Evolutionary conservation across 53 echinoderm and acorn worm species (phyloP), one percentile per base, ranked within the genome.

Genomic region (Hippasteria phrygiana): DNA sequence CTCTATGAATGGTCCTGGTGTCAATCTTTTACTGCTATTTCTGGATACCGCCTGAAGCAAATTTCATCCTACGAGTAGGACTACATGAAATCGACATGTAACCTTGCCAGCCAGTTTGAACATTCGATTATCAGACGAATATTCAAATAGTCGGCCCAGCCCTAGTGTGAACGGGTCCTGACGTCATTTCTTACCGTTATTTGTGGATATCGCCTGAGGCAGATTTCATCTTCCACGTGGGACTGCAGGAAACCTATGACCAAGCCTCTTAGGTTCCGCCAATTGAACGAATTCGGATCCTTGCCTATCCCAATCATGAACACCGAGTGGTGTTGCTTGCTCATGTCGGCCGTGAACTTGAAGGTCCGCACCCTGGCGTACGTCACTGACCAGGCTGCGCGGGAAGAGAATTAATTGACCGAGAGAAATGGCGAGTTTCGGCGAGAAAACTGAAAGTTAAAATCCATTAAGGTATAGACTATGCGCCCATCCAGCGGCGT

Each of bases 331-430:
- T 64, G 65, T 33, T 62, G 43, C 66, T 88, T 77, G 18, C 88
- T 45, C 18, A 88, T 38, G 16, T 42, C 62, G 7, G 31, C 47
- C 1, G 88, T 88, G 51, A 88, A 88, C 43, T 42, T 35, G 50
- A 88, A 76, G 6, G 88, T 88, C 7, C 88, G 88, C 16, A 31
- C 63, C 1, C 88, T 43, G 24, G 53, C 47, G 77, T 88, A 78
- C n/a, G 88, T 88, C 20, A 22, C 51, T 5, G 77, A 16, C 88
- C 88, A 88, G 18, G 45, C 88, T 88, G 62, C 4, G 59, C 22
- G 17, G 5, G 28, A 43, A 55, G 55, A 8, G 18, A 59, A n/a
- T n/a, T n/a, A n/a, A n/a, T n/a, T n/a, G n/a, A n/a, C n/a, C n/a
- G n/a, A n/a, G n/a, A n/a, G n/a, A n/a, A n/a, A n/a, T n/a, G n/a